Conservation (phyloP, 2,113 vertebrate species). For the Rhombomys opimus region DNA sequence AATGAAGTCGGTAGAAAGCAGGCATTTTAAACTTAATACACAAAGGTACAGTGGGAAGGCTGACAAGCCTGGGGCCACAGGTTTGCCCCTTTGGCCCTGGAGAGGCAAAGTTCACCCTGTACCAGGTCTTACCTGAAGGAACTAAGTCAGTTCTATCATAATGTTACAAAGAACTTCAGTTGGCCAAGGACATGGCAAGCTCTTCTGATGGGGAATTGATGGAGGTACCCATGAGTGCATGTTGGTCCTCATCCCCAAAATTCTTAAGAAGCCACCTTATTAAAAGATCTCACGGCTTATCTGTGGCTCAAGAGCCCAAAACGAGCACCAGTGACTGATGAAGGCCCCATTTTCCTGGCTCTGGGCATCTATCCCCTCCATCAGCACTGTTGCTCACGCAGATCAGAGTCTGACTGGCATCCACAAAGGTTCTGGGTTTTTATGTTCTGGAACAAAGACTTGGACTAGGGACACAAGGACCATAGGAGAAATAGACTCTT, state of each 20-base stretch:
- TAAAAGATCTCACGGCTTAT: not conserved
- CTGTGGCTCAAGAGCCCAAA: not conserved
- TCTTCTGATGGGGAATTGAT: not conserved
- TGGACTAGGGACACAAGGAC: not conserved
- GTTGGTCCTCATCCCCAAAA: not conserved
- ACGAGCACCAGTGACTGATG: not conserved
- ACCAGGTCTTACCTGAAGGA: not conserved
- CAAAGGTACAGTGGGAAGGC: not conserved
- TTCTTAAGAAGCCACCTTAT: not conserved
- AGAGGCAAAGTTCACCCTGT: not conserved
- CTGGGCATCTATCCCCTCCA: not conserved
- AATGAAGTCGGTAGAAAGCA: too few species aligned
- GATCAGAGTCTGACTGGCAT: not conserved
- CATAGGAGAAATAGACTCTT: not conserved
- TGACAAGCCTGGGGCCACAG: accelerated
- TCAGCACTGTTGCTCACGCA: not conserved
- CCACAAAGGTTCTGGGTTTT: not conserved
- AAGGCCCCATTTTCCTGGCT: not conserved
- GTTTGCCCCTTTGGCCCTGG: not conserved
- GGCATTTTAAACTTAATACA: not conserved
- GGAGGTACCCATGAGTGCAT: too few species aligned
- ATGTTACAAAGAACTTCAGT: not conserved
- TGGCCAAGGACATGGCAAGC: not conserved
- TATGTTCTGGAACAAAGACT: not conserved
- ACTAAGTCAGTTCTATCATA: not conserved